Percentiles rank a stretch among this genome's conserved stretches.
Evolutionary conservation across 2,113 vertebrate genomes (phyloP).

Genomic region (Empidonax alnorum): DNA sequence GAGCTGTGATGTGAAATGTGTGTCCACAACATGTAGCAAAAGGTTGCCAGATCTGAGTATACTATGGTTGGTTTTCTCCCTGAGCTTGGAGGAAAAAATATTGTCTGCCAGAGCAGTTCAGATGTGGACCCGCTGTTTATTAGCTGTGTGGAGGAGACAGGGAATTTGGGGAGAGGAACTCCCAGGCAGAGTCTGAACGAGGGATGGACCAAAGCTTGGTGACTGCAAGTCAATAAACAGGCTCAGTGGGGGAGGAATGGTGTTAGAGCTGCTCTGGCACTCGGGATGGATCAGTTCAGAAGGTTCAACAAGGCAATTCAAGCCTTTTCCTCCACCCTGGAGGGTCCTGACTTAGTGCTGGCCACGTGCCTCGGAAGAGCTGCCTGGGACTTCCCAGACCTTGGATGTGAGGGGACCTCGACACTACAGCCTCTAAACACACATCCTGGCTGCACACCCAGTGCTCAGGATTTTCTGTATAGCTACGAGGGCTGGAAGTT

Average conservation of each 20-base stretch:
- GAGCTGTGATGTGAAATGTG: constrained; percentile 61
- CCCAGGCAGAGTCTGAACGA: fast-evolving
- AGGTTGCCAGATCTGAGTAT: constrained; percentile 1
- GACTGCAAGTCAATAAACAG: background rate
- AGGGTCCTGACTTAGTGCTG: background rate
- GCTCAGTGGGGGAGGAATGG: background rate
- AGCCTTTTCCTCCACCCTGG: fast-evolving
- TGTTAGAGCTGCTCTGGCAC: background rate
- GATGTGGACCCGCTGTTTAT: background rate
- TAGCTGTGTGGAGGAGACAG: background rate
- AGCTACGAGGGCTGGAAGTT: background rate
- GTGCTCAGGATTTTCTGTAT: background rate
- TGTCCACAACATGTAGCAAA: constrained; percentile 53
- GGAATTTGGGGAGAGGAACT: background rate
- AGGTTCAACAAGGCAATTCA: background rate
- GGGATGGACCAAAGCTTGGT: background rate
- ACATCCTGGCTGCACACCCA: background rate
- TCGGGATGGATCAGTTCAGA: background rate
- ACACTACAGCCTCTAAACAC: fast-evolving
- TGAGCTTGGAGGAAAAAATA: background rate
- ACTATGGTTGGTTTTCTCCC: background rate
- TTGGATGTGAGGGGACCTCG: background rate
- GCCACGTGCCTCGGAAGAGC: fast-evolving
- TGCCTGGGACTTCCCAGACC: background rate
- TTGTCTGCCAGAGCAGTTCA: background rate